phyloP scores from a whole-genome alignment of 2,113 vertebrate genomes.

The Bubalus kerabau region DNA sequence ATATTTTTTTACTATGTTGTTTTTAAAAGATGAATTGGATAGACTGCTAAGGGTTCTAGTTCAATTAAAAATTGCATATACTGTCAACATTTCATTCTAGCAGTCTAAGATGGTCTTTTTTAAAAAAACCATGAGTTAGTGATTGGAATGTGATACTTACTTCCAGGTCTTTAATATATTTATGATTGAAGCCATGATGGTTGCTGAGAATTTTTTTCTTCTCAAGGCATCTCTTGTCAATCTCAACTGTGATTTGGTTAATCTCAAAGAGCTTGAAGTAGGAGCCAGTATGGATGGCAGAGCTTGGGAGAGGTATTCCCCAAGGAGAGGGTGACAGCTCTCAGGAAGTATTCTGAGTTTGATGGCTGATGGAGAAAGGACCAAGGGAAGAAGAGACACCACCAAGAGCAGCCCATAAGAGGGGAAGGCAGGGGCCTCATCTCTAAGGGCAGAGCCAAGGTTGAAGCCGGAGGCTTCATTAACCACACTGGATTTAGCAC shows the following conservation, averaged over 20 bases:
- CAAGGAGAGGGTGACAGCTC: neutral
- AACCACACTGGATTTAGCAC: neutral
- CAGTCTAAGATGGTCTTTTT: neutral
- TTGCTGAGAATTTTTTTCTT: neutral
- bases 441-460: neutral
- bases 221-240: neutral
- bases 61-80: neutral
- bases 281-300: neutral
- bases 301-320: neutral
- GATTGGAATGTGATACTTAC: neutral
- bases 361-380: neutral
- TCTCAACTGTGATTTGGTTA: neutral
- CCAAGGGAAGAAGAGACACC: neutral
- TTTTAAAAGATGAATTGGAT: neutral
- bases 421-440: neutral
- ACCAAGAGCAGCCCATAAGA: neutral
- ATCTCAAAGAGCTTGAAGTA: neutral
- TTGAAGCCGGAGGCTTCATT: neutral
- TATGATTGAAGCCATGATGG: neutral
- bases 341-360: neutral
- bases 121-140: neutral
- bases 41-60: neutral
- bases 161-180: neutral
- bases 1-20: neutral
- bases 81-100: neutral